Percentiles rank a stretch among this genome's conserved stretches.
Evolutionary conservation across 1,140 invertebrate genomes (phyloP).

Genomic region (Chironomus tepperi): DNA sequence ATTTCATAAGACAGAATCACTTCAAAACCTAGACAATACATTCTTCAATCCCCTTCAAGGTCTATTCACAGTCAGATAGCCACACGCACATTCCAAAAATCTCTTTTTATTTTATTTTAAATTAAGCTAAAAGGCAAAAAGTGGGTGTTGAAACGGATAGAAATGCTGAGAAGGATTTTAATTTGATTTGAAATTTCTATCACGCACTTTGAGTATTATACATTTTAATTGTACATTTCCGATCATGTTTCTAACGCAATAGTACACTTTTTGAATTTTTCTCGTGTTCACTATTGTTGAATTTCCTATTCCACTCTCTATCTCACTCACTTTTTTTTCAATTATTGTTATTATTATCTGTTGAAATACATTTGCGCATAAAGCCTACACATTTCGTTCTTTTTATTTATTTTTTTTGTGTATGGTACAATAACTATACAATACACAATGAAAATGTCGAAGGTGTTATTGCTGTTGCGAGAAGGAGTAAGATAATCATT

Average conservation of each 20-base stretch:
- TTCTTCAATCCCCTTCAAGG: no score
- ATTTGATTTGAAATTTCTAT: slow-evolving; percentile 18
- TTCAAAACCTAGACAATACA: no score
- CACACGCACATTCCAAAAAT: background rate
- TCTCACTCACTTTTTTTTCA: background rate
- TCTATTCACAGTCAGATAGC: no score
- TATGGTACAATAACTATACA: background rate
- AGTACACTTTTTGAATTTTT: background rate
- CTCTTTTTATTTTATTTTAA: background rate
- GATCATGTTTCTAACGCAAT: background rate
- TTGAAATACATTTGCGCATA: no score
- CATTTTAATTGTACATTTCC: slow-evolving; percentile 24
- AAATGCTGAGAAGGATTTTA: background rate
- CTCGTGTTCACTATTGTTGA: background rate
- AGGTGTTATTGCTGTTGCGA: background rate
- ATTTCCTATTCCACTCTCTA: background rate
- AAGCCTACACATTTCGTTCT: background rate
- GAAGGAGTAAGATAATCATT: background rate
- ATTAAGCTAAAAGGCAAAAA: slow-evolving; percentile 5
- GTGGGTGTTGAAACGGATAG: background rate
- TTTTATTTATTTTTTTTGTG: background rate
- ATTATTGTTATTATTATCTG: no score
- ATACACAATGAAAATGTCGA: background rate
- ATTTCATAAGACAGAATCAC: no score
- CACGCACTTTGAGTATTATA: slow-evolving; percentile 17